Evolutionary conservation across 1,140 invertebrate genomes (phyloP).

Genomic region (Lepidurus apus): DNA sequence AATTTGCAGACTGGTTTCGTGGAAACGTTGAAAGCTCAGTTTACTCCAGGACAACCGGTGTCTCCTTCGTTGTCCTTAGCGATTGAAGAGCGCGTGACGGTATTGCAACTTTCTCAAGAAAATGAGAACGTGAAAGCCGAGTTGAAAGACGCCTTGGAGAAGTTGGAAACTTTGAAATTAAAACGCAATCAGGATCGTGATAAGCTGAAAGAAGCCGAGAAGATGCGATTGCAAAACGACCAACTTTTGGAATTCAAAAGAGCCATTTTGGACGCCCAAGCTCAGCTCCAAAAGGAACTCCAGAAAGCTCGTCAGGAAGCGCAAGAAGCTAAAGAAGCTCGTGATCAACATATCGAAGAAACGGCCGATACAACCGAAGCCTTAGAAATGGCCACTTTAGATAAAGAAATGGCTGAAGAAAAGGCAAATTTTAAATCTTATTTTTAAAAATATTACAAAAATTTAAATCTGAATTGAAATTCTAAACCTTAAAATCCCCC

Average conservation of each 20-base stretch:
- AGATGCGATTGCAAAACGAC: conserved; percentile 77
- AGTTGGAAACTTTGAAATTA: conserved; percentile 81
- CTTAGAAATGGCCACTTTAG: conserved; percentile 93
- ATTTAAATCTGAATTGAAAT: no score
- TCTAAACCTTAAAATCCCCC: conserved; percentile 22
- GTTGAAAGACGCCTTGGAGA: conserved; percentile 82
- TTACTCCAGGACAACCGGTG: conserved; percentile 72
- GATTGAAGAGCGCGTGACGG: conserved; percentile 66
- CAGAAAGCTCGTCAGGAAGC: conserved; percentile 78
- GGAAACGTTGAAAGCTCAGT: conserved; percentile 78
- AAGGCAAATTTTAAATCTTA: no score
- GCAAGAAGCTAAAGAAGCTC: conserved; percentile 76
- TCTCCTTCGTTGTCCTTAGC: conserved; percentile 50
- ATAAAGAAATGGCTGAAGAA: conserved; percentile 99
- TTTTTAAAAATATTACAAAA: no score
- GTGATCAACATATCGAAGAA: conserved; percentile 79
- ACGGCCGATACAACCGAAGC: conserved; percentile 87
- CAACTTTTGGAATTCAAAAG: conserved; percentile 88
- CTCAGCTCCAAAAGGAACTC: conserved; percentile 79
- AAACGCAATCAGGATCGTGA: conserved; percentile 81
- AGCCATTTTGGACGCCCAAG: conserved; percentile 88
- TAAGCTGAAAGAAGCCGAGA: conserved; percentile 83
- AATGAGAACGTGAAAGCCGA: conserved; percentile 71
- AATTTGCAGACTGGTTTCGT: conserved; percentile 74
- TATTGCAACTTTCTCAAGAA: conserved; percentile 72